Evolutionary conservation across 2,113 vertebrate genomes (phyloP).

Genomic region (Henicopernis longicauda): DNA sequence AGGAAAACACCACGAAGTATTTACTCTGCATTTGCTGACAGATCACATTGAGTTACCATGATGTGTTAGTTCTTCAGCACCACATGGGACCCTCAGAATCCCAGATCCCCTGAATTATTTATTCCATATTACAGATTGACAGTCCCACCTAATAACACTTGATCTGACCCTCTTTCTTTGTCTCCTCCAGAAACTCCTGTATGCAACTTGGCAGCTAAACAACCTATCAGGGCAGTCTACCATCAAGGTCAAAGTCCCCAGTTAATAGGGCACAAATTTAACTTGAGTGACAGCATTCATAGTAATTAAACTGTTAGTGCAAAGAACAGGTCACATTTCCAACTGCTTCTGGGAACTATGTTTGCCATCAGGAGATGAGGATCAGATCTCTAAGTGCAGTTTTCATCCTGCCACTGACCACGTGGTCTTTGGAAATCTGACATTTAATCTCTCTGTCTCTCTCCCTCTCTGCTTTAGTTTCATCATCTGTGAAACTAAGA

Average conservation of each 20-base stretch:
- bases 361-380: background rate
- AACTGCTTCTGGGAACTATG: constrained; percentile 47
- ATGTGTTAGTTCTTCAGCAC: background rate
- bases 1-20: background rate
- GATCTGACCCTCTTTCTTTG: background rate
- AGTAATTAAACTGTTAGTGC: constrained; percentile 52
- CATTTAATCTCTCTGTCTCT: constrained; percentile 24
- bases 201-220: background rate
- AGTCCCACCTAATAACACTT: background rate
- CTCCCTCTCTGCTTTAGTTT: background rate
- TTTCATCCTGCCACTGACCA: constrained; percentile 26
- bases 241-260: constrained; percentile 28
- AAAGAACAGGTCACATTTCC: constrained; percentile 49
- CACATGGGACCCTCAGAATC: background rate
- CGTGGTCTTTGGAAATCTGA: constrained; percentile 38
- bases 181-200: background rate
- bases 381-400: constrained; percentile 1
- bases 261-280: constrained; percentile 13
- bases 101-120: background rate
- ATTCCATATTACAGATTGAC: background rate
- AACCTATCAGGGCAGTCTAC: background rate
- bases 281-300: constrained; percentile 53
- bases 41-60: background rate
- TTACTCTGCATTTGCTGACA: background rate
- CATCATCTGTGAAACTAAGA: background rate